phyloP scores from a whole-genome alignment of 2,888 invertebrate species.

The Falcaria lacertinaria region DNA sequence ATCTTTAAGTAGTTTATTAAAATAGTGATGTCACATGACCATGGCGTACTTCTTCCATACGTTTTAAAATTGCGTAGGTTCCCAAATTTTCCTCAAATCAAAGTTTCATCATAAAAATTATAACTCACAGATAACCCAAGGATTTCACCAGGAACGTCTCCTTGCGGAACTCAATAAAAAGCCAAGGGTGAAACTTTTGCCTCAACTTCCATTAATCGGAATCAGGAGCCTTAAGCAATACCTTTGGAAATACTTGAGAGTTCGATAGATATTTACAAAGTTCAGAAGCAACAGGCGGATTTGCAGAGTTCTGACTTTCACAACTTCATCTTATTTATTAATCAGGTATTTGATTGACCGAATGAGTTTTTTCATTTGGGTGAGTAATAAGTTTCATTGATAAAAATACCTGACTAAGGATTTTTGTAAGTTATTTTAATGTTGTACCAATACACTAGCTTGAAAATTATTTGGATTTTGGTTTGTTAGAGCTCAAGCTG shows the following conservation, averaged over 20 bases:
- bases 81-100: not conserved
- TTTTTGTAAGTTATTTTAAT: too few species aligned
- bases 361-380: not conserved
- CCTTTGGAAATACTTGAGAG: conserved; percentile 23
- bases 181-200: not conserved
- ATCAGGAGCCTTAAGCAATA: conserved; percentile 17
- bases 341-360: not conserved
- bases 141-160: not conserved
- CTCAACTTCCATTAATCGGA: conserved; percentile 16
- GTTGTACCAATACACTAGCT: too few species aligned
- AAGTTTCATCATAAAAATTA: not conserved
- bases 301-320: conserved; percentile 12
- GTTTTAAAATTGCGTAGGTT: too few species aligned
- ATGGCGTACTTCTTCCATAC: too few species aligned
- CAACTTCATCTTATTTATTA: conserved; percentile 14
- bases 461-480: too few species aligned
- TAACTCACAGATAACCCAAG: not conserved
- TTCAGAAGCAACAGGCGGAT: conserved; percentile 32
- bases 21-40: too few species aligned
- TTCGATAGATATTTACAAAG: conserved; percentile 31
- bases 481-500: too few species aligned
- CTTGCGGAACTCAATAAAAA: not conserved
- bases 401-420: too few species aligned
- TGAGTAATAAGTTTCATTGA: too few species aligned
- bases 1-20: too few species aligned